Evolutionary conservation across 2,888 invertebrate genomes (phyloP), one percentile per base, ranked within the genome.

Genomic region (Chloromyia formosa): DNA sequence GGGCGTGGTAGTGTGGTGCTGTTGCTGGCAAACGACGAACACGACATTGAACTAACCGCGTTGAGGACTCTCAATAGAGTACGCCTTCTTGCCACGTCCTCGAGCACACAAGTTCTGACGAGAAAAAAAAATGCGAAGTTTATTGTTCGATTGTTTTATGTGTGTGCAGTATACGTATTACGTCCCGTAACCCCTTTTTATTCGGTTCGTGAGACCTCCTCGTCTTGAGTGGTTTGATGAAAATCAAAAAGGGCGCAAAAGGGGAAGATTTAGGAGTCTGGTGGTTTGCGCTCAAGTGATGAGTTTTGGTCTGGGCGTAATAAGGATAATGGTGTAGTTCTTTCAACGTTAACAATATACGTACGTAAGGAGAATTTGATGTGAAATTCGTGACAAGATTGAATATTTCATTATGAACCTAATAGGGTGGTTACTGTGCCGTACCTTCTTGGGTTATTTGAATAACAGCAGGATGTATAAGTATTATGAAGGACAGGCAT

Each of bases 1-100:
- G 62, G 62, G 62, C 62, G 62, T 62, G 62, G 62, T 49, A 49
- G 49, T 35, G 27, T 49, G 49, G 49, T 49, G 49, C 10, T 49
- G 49, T 49, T n/a, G 16, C 40, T 35, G 27, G 27, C 7, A 35
- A 4, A 35, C 27, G 7, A 35, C 16, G 20, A 14, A 23, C 27
- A 18, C n/a, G 16, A 62, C n/a, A 4, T 27, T 61, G 61, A 5
- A 22, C 27, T 3, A 61, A 61, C 58, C 58, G 12, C 23, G 23
- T 9, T 18, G n/a, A 42, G 62, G 62, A 62, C 62, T 62, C 16
- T 9, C 4, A 42, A 5, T 16, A 40, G 12, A 16, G 62, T 23
- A 62, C 62, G 62, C 62, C 62, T 12, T 56, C 62, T 40, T 18
- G 22, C 35, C 16, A 62, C 62, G 62, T 23, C 62, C 62, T 16